Evolutionary conservation across 2,888 invertebrate species (phyloP), one percentile per base, ranked within the genome.

Genomic region (Heteromurus nitidus): DNA sequence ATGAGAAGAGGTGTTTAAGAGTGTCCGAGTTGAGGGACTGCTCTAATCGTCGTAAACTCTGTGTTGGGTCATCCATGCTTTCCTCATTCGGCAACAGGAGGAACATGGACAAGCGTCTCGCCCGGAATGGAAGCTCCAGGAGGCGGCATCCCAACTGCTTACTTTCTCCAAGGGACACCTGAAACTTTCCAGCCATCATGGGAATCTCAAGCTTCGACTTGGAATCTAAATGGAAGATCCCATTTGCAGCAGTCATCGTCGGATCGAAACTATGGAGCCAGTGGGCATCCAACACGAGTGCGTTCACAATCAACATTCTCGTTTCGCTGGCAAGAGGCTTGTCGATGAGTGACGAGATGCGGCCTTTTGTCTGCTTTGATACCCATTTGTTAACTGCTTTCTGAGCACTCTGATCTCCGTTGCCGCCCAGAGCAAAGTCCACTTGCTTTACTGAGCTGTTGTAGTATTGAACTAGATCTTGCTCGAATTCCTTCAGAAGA

Each of bases 111-210:
- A 89, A 80, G 3, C 89, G 83, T 58, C 87, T 83, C 11, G 86
- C 87, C 28, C 85, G 80, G 73, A 89, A 89, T 1, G 89, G 89
- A 13, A 89, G 79, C 75, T 89, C 89, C 69, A 89, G 85, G 13
- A 89, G 88, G 7, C 88, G 87, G 24, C 88, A 88, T 72, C 88
- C 88, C 20, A 89, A 76, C 13, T 87, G 86, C 28, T 85, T 42
- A 67, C 88, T 89, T 74, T 88, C 88, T 0, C 89, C 89, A 28
- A 88, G 77, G 3, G 89, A 88, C 0, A 89, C 86, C 68, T 87
- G 86, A 75, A 89, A 87, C 60, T 88, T 88, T 0, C 88, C 88
- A 13, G 88, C 88, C 89, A 89, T 89, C 88, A 89, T 89, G 2
- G 89, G 89, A 36, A 89, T 88, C 70, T 88, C 88, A 24, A 88